Conservation (phyloP, 2,113 vertebrate species). For the Chunga burmeisteri region DNA sequence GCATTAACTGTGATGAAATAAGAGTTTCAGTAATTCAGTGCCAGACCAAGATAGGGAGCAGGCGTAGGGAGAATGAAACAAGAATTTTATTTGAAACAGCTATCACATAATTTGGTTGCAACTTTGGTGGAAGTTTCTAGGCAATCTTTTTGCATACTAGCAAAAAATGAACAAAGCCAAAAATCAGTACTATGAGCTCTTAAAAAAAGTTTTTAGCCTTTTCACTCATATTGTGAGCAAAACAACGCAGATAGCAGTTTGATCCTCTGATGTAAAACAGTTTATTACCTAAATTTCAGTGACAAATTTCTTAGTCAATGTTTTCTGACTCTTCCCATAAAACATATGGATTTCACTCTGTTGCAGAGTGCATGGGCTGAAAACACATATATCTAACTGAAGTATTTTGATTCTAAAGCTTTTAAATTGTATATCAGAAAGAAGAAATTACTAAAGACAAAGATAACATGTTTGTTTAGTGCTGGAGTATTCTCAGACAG, state of each 20-base stretch:
- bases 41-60: constrained; percentile 63
- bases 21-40: constrained; percentile 52
- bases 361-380: background rate
- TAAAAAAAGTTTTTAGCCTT: background rate
- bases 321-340: background rate
- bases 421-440: background rate
- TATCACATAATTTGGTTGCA: constrained; percentile 14
- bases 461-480: background rate
- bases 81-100: constrained; percentile 68
- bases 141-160: background rate
- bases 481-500: background rate
- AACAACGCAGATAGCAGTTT: background rate
- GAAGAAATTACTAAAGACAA: background rate
- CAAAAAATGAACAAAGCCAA: background rate
- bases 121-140: background rate
- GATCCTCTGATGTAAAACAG: background rate
- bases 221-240: background rate
- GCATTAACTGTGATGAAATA: constrained; percentile 55
- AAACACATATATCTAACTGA: background rate
- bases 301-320: background rate
- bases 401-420: background rate
- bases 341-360: background rate
- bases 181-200: background rate
- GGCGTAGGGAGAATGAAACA: constrained; percentile 13
- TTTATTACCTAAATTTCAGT: background rate